Evolutionary conservation across 2,113 vertebrate species (phyloP), one percentile per base, ranked within the genome.

Genomic region (Corapipo altera): DNA sequence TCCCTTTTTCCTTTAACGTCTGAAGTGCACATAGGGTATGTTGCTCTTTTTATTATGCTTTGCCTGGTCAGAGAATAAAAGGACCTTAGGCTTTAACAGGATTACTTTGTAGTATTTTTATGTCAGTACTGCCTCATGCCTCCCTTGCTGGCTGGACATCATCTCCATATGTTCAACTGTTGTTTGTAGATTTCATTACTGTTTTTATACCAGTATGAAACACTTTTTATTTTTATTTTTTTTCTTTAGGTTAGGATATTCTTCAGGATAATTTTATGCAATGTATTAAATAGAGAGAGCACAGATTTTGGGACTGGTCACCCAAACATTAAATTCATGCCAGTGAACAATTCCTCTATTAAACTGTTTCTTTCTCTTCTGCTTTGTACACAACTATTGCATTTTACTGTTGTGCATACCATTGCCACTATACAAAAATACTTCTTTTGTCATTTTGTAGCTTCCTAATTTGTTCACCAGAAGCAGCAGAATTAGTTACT

Each of bases 1-100:
- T 59, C 75, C 93, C 81, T 39, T 24, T 19, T 72, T 85, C 49
- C 30, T 89, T 91, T 62, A 33, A 27, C 0, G 0, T 87, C 43
- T 85, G 27, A 88, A 78, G 24, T 57, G n/a, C 69, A 57, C 64
- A 49, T 15, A 59, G 30, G 33, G 2, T 71, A 49, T 52, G 15
- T 65, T 91, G 76, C 16, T 93, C 79, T 91, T 96, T 96, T 91
- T 54, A 46, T 61, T 91, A 37, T 35, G 48, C 18, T 52, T 9
- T 74, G 28, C 26, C 33, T 28, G 21, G 33, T 66, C 52, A 62
- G 6, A 66, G 33, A 78, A 72, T n/a, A 70, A 51, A 72, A 88
- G 35, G 57, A 80, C 17, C 18, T 79, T n/a, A 91, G 48, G 43
- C 59, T 80, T 71, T 48, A 87, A 73, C 10, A 30, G 32, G 23